These are phyloP conservation scores for Penelope pileata DNA, from an alignment of 2,113 vertebrate genomes.

Conservation along the genomic window DNA sequence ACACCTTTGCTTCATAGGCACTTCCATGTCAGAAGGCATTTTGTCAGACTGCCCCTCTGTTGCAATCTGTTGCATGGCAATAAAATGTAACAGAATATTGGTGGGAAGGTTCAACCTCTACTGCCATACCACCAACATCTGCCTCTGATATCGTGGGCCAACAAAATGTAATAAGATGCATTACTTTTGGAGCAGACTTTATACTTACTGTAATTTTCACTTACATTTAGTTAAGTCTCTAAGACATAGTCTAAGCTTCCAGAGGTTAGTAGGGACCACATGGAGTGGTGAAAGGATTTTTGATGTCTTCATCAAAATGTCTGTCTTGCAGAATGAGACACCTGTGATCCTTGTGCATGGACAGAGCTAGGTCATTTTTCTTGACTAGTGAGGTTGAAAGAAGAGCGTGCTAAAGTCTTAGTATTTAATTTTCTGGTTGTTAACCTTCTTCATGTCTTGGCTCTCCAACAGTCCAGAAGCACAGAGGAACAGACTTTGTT, in stretches of 20 bases:
- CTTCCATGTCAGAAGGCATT: too few relatives aligned
- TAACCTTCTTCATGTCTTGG: not conserved
- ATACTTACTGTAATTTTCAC: not conserved
- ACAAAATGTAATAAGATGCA: too few relatives aligned
- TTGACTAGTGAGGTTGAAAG: not conserved
- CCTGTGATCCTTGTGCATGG: not conserved
- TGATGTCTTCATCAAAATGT: not conserved
- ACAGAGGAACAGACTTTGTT: not conserved
- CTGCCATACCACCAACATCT: too few relatives aligned
- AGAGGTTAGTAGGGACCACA: not conserved
- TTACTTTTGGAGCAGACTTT: too few relatives aligned
- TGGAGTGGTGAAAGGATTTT: not conserved
- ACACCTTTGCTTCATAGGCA: too few relatives aligned
- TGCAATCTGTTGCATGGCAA: too few relatives aligned
- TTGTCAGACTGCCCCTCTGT: too few relatives aligned
- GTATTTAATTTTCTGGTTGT: not conserved
- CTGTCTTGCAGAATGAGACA: not conserved
- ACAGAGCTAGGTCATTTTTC: not conserved
- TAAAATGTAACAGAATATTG: too few relatives aligned
- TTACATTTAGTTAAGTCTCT: not conserved
- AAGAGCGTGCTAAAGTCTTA: not conserved
- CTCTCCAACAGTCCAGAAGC: not conserved
- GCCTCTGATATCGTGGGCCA: too few relatives aligned
- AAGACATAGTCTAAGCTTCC: accelerated
- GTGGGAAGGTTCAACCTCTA: too few relatives aligned